phyloP scores from a whole-genome alignment of 2,113 vertebrate genomes.

The Centrocercus urophasianus region DNA sequence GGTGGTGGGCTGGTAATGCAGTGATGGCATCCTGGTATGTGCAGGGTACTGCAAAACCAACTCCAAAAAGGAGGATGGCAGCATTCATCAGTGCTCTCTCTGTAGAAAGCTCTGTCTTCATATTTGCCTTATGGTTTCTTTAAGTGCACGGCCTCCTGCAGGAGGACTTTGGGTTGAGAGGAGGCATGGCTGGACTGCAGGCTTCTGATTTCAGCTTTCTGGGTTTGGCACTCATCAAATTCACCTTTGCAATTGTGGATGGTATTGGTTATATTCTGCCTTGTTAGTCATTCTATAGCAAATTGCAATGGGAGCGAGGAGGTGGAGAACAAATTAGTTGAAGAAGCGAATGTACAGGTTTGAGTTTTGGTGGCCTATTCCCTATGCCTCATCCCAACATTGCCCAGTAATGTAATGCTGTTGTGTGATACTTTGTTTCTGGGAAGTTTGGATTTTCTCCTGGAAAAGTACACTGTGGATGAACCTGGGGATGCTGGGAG shows the following conservation, averaged over 20 bases:
- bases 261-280: neutral
- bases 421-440: neutral
- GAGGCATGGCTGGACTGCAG: neutral
- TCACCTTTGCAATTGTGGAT: neutral
- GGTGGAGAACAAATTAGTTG: neutral
- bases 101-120: neutral
- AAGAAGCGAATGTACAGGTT: neutral
- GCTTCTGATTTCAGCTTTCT: neutral
- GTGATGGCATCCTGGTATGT: neutral
- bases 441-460: neutral
- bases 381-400: neutral
- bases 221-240: neutral
- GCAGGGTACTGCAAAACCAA: neutral
- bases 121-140: neutral
- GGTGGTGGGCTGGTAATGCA: neutral
- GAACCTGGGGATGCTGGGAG: neutral
- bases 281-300: neutral
- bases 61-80: neutral
- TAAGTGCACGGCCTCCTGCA: neutral
- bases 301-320: neutral
- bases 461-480: fast-evolving
- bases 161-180: neutral
- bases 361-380: neutral
- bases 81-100: neutral
- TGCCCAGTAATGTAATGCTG: neutral